Evolutionary conservation across 2,113 vertebrate genomes (phyloP).

Genomic region (Gallinago jamesoni): DNA sequence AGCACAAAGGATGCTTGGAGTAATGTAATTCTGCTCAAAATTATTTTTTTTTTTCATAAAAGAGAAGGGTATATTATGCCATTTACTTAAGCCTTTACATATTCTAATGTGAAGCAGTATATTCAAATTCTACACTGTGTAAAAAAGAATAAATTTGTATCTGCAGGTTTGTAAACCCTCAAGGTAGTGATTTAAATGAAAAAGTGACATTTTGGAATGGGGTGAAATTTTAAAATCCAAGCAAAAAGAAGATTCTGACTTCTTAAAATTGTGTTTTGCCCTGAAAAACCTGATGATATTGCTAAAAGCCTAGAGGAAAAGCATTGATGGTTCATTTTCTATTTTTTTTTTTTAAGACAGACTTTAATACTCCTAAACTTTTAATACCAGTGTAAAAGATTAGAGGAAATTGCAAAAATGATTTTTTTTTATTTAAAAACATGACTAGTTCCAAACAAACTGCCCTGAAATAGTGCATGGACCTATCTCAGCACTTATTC

Average conservation of each 20-base stretch:
- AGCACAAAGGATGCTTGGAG: conserved; percentile 3
- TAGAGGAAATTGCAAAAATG: background rate
- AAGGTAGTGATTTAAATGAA: background rate
- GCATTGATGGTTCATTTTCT: background rate
- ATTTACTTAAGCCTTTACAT: conserved; percentile 36
- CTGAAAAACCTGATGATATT: background rate
- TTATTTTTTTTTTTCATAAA: background rate
- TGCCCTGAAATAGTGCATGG: background rate
- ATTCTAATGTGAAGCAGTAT: conserved; percentile 22
- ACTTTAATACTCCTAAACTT: background rate
- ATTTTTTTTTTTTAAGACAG: background rate
- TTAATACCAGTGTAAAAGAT: background rate
- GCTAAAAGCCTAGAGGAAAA: background rate
- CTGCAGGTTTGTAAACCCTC: background rate
- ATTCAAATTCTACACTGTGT: conserved; percentile 26
- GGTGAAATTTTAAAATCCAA: background rate
- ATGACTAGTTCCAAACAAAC: background rate
- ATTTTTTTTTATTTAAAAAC: background rate
- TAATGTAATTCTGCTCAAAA: conserved; percentile 8
- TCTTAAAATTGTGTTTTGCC: background rate
- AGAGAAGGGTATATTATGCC: conserved; percentile 6
- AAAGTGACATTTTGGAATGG: background rate
- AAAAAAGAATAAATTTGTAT: background rate
- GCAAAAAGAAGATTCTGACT: background rate
- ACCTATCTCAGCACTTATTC: background rate